phyloP scores from a whole-genome alignment of 2,113 vertebrate genomes.

The Festucalex cinctus region DNA sequence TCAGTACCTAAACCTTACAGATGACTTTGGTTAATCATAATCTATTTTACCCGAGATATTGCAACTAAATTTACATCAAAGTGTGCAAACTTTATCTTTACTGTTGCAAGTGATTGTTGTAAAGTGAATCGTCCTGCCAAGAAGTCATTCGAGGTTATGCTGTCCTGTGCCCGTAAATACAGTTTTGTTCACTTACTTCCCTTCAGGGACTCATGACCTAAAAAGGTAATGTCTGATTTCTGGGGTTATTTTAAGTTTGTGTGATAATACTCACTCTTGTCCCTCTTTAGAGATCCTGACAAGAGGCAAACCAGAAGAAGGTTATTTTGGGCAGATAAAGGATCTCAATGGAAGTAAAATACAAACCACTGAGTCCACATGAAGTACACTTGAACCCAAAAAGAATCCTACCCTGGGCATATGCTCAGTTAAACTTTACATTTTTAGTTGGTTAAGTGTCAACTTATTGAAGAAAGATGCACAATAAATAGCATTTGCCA shows the following conservation, averaged over 20 bases:
- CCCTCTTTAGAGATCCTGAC: conserved; percentile 53
- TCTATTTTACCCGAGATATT: conserved; percentile 24
- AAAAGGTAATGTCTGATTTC: conserved; percentile 91
- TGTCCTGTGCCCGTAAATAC: conserved; percentile 62
- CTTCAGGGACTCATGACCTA: conserved; percentile 84
- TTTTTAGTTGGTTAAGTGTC: neutral
- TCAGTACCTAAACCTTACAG: conserved; percentile 23
- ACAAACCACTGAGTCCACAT: neutral
- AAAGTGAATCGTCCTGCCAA: conserved; percentile 20
- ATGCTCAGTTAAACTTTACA: neutral
- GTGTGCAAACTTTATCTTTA: conserved; percentile 13
- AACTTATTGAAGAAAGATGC: neutral
- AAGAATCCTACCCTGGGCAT: neutral
- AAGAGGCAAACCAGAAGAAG: conserved; percentile 46
- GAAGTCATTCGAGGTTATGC: conserved; percentile 49
- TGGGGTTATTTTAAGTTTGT: conserved; percentile 92
- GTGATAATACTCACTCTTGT: conserved; percentile 87
- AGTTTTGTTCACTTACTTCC: conserved; percentile 78
- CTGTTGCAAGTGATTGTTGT: conserved; percentile 11
- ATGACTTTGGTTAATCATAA: conserved; percentile 27
- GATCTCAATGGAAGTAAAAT: conserved; percentile 3
- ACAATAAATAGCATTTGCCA: neutral
- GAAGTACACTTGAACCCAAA: neutral
- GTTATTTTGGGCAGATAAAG: conserved; percentile 56
- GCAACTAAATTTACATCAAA: conserved; percentile 11